These are phyloP conservation scores for Cyprinodon diabolis DNA, from an alignment of 2,797 vertebrate genomes.

Conservation along the genomic window DNA sequence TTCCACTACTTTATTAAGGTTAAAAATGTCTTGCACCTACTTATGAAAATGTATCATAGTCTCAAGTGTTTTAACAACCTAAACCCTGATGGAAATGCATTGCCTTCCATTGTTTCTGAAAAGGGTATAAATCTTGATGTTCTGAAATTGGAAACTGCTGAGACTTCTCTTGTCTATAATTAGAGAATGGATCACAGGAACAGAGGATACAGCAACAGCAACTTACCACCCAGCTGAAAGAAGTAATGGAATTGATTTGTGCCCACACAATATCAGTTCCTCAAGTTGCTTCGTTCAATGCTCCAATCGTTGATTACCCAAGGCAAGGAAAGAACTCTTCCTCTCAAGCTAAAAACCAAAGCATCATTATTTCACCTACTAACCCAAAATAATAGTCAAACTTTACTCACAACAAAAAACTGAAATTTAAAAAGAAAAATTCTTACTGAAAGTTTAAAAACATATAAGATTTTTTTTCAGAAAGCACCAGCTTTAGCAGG, in stretches of 20 bases:
- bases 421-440: background rate
- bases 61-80: background rate
- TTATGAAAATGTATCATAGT: background rate
- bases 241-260: slow-evolving; percentile 11
- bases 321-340: background rate
- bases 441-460: background rate
- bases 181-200: slow-evolving; percentile 1
- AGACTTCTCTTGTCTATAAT: background rate
- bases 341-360: slow-evolving; percentile 6
- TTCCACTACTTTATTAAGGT: background rate
- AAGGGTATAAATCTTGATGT: background rate
- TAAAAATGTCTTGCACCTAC: background rate
- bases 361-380: slow-evolving; percentile 9
- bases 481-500: background rate
- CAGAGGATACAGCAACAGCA: background rate
- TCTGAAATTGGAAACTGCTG: background rate
- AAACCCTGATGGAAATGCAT: background rate
- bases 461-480: background rate
- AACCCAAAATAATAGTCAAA: background rate
- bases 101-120: background rate
- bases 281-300: slow-evolving; percentile 2
- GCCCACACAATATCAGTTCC: slow-evolving; percentile 4
- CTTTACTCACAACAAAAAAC: background rate
- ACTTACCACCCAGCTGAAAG: slow-evolving; percentile 1
- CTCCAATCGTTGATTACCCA: slow-evolving; percentile 1